These are phyloP conservation scores for Pao palembangensis DNA, from an alignment of 2,113 vertebrate genomes.

Conservation along the genomic window DNA sequence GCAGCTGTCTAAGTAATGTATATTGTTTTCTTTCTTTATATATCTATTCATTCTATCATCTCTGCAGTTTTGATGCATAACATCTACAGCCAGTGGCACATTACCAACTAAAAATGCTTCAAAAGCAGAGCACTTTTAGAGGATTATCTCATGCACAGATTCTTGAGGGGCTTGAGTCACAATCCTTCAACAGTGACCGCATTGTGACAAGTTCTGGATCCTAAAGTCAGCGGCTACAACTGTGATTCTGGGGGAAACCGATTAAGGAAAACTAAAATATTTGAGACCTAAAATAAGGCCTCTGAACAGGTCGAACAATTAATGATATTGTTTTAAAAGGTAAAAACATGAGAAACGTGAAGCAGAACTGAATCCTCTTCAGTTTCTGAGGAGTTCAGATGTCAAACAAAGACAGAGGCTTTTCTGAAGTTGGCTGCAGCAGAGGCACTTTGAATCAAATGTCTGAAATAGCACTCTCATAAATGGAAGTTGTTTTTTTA, in stretches of 20 bases:
- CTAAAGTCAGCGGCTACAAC: constrained; percentile 42
- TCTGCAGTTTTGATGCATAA: not conserved
- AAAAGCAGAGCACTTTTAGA: constrained; percentile 34
- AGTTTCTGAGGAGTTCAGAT: too few relatives aligned
- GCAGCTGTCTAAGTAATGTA: too few relatives aligned
- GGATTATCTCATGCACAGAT: constrained; percentile 63
- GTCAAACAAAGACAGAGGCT: too few relatives aligned
- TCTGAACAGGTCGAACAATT: constrained; percentile 26
- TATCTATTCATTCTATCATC: too few relatives aligned
- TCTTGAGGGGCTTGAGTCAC: constrained; percentile 55
- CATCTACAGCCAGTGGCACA: constrained; percentile 25
- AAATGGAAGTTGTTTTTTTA: too few relatives aligned
- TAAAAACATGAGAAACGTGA: not conserved
- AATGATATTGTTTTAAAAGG: not conserved
- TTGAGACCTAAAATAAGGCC: constrained; percentile 21
- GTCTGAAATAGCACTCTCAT: too few relatives aligned
- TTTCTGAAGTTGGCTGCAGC: too few relatives aligned
- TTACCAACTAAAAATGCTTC: constrained; percentile 47
- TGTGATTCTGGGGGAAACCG: constrained; percentile 65
- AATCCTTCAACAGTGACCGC: constrained; percentile 55
- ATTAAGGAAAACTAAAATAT: constrained; percentile 55
- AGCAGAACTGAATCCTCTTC: not conserved
- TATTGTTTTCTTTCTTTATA: too few relatives aligned
- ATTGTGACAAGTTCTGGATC: constrained; percentile 58
- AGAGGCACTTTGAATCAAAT: too few relatives aligned